Conservation (phyloP, 92 coral and sea anemone species). For the Blastomussa wellsi region DNA sequence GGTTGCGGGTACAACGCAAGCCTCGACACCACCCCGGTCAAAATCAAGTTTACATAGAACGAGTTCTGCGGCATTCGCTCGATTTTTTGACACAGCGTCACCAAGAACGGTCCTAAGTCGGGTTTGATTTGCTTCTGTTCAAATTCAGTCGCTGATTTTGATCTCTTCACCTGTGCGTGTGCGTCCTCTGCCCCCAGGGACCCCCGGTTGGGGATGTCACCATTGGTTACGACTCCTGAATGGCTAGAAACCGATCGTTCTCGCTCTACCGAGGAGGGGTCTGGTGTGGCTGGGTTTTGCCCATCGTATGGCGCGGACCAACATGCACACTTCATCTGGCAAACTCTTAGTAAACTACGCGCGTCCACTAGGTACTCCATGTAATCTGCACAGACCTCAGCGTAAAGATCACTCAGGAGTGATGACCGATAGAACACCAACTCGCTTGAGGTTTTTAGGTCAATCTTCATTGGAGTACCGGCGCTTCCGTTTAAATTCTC, state of each 20-base stretch:
- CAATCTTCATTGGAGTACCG: slow-evolving; percentile 71
- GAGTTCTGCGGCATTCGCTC: slow-evolving; percentile 95
- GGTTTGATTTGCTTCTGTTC: slow-evolving; percentile 55
- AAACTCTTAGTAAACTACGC: slow-evolving; percentile 75
- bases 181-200: background rate
- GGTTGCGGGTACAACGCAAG: slow-evolving; percentile 94
- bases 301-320: slow-evolving; percentile 95
- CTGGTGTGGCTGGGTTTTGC: slow-evolving; percentile 70
- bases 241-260: slow-evolving; percentile 35
- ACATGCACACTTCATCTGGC: slow-evolving; percentile 86
- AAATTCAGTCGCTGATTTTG: slow-evolving; percentile 63
- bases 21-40: slow-evolving; percentile 90
- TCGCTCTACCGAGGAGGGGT: slow-evolving; percentile 46
- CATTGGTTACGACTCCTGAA: slow-evolving; percentile 37
- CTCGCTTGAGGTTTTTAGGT: slow-evolving; percentile 71
- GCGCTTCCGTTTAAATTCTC: slow-evolving; percentile 64
- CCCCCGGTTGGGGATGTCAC: slow-evolving; percentile 41
- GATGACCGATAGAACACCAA: slow-evolving; percentile 68
- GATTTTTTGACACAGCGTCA: slow-evolving; percentile 83
- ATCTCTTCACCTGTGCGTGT: slow-evolving; percentile 40
- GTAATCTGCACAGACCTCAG: slow-evolving; percentile 76
- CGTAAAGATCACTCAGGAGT: slow-evolving; percentile 37
- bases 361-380: slow-evolving; percentile 92
- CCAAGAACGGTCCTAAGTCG: slow-evolving; percentile 78
- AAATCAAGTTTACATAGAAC: slow-evolving; percentile 86